These are phyloP conservation scores for Anorthoa munda DNA, from an alignment of 2,888 invertebrate genomes.

Conservation along the genomic window DNA sequence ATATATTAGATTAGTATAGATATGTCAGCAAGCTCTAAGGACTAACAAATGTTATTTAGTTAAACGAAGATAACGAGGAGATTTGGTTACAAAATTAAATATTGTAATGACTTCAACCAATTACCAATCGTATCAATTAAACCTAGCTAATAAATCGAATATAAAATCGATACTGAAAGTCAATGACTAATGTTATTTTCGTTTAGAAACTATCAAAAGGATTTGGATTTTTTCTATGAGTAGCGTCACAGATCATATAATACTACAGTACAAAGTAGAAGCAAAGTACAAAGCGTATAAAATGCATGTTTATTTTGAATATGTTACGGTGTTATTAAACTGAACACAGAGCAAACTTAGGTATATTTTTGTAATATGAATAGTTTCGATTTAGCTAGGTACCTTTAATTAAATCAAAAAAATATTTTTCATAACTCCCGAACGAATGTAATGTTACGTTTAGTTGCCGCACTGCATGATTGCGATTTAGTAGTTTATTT, in stretches of 20 bases:
- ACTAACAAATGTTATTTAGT: too few relatives aligned
- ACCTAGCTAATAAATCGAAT: background rate
- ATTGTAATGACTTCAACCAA: too few relatives aligned
- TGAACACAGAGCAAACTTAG: background rate
- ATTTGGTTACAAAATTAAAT: too few relatives aligned
- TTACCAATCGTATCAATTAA: background rate
- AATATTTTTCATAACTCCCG: too few relatives aligned
- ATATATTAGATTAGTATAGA: too few relatives aligned
- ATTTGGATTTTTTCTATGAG: too few relatives aligned
- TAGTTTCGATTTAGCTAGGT: background rate
- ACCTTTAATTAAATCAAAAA: background rate
- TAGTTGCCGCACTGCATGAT: background rate
- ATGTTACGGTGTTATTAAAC: background rate
- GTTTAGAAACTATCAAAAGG: conserved; percentile 4
- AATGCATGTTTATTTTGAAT: background rate
- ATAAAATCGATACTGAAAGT: background rate
- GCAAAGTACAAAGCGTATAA: too few relatives aligned
- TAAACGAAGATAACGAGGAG: too few relatives aligned
- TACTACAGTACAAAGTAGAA: too few relatives aligned
- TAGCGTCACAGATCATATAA: too few relatives aligned
- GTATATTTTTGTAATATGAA: background rate
- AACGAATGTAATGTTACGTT: background rate
- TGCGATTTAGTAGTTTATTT: too few relatives aligned
- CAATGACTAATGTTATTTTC: conserved; percentile 18
- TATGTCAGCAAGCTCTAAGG: too few relatives aligned